Evolutionary conservation across 2,113 vertebrate genomes (phyloP).

Genomic region (Entomyzon cyanotis): DNA sequence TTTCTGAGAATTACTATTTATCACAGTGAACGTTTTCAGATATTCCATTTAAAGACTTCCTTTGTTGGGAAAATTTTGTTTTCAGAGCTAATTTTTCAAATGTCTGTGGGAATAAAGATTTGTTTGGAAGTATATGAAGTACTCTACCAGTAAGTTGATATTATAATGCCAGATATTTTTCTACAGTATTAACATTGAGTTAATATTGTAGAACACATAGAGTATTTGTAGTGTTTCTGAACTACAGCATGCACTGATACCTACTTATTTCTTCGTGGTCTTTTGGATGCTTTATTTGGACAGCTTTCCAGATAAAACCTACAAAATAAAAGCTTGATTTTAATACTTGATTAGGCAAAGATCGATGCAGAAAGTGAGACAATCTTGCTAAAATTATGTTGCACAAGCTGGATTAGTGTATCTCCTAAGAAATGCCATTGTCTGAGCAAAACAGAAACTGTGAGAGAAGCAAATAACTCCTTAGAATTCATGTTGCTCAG

Average conservation of each 20-base stretch:
- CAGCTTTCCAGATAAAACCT: background rate
- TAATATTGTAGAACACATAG: no score
- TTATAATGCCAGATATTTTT: background rate
- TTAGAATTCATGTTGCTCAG: background rate
- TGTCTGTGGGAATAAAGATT: background rate
- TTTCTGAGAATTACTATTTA: background rate
- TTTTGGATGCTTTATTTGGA: background rate
- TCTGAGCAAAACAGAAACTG: background rate
- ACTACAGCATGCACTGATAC: background rate
- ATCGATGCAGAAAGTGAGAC: background rate
- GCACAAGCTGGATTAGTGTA: background rate
- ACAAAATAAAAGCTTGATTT: background rate
- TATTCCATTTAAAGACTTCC: background rate
- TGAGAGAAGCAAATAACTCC: background rate
- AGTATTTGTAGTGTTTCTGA: background rate
- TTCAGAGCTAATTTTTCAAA: background rate
- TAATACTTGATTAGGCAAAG: background rate
- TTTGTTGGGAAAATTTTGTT: background rate
- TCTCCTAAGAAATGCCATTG: background rate
- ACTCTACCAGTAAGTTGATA: background rate
- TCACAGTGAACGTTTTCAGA: background rate
- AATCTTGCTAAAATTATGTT: fast-evolving
- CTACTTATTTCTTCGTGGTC: background rate
- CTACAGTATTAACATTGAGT: background rate
- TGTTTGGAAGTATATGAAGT: background rate